Evolutionary conservation across 1,140 invertebrate genomes (phyloP), one percentile per base, ranked within the genome.

Genomic region (Rhyzopertha dominica): DNA sequence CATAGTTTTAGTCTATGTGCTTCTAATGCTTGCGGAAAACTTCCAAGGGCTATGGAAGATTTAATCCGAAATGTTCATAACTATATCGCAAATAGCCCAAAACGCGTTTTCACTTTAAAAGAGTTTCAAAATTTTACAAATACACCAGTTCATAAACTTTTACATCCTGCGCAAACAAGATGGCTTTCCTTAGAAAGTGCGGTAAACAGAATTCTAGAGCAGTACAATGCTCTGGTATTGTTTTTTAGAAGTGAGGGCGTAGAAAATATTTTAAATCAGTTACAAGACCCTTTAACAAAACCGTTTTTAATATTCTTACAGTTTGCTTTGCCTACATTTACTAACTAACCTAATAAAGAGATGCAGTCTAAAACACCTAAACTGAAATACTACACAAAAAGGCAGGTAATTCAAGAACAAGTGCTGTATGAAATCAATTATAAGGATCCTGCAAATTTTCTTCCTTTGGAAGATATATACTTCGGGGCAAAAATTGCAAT

Each of bases 381-480:
- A 23, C n/a, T n/a, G n/a, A n/a, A n/a, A n/a, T n/a, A n/a, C n/a
- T n/a, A n/a, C n/a, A n/a, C n/a, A n/a, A n/a, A n/a, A n/a, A n/a
- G n/a, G n/a, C n/a, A n/a, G n/a, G n/a, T n/a, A n/a, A n/a, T n/a
- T n/a, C n/a, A n/a, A n/a, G n/a, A n/a, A n/a, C n/a, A n/a, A n/a
- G n/a, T n/a, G n/a, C n/a, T n/a, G n/a, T n/a, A n/a, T n/a, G n/a
- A n/a, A n/a, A n/a, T n/a, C n/a, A n/a, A 44, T 30, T 44, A 25
- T 36, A 35, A 44, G 16, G 17, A 44, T 36, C 42, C 42, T 14
- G 14, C 19, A 9, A 37, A 44, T 34, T 44, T 23, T 36, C 8
- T 44, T 5, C 16, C 14, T 10, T 23, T 44, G 22, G 18, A 38
- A 10, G 7, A 37, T 12, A 23, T 44, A 8, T 44, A 44, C 36